Percentiles rank a stretch among this genome's conserved stretches.
Evolutionary conservation across 92 coral and sea anemone genomes (phyloP).

Genomic region (Phymanthus crucifer): DNA sequence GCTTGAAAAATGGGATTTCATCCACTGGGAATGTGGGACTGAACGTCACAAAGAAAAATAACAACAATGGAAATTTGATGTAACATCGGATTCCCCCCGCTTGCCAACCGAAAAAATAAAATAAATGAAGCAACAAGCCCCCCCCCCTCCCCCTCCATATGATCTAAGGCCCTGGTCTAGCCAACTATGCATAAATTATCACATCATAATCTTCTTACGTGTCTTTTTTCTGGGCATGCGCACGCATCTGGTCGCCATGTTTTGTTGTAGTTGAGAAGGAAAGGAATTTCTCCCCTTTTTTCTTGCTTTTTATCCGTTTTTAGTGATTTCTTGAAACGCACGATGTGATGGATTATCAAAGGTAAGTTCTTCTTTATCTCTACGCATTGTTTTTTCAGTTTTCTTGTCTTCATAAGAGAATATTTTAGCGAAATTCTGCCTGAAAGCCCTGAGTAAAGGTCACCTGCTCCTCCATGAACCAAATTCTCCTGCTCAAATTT

Average conservation of each 20-base stretch:
- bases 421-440: background rate
- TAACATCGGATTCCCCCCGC: no score
- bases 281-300: conserved; percentile 3
- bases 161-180: background rate
- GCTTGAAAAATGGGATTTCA: no score
- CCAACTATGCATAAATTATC: conserved; percentile 42
- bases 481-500: background rate
- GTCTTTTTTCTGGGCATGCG: conserved; percentile 39
- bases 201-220: conserved; percentile 27
- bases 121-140: no score
- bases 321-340: background rate
- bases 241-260: conserved; percentile 43
- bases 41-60: no score
- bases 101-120: no score
- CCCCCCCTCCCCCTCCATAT: no score
- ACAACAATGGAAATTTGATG: no score
- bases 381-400: background rate
- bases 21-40: no score
- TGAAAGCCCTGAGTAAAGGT: conserved; percentile 19
- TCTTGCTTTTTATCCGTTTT: conserved; percentile 11
- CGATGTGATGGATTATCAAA: conserved; percentile 5
- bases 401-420: background rate
- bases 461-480: conserved; percentile 27
- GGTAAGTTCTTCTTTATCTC: conserved; percentile 5
- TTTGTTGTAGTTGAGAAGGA: conserved; percentile 11